These are phyloP conservation scores for Calameuta filiformis DNA, from an alignment of 2,888 invertebrate genomes.

Conservation along the genomic window DNA sequence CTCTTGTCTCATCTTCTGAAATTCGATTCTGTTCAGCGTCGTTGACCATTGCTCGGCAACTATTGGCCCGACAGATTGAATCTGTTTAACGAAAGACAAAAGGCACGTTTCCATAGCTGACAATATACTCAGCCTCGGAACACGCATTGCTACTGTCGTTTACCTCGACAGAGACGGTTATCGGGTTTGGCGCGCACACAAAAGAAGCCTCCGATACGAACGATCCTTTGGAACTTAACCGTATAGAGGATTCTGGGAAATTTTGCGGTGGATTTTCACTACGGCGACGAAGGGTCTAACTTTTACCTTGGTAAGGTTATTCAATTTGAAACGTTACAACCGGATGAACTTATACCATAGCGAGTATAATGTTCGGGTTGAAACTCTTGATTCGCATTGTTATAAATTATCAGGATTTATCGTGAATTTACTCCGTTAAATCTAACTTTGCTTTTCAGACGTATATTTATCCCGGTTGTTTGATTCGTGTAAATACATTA, in stretches of 20 bases:
- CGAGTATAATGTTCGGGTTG: not conserved
- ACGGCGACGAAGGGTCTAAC: not conserved
- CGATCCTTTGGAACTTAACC: not conserved
- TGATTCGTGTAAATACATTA: not conserved
- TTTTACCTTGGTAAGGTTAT: not conserved
- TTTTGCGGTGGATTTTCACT: not conserved
- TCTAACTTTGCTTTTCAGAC: not conserved
- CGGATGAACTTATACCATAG: not conserved
- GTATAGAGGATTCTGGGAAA: not conserved
- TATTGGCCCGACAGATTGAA: not conserved
- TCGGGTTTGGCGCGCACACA: not conserved
- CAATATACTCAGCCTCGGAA: not conserved
- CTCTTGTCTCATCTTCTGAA: no score
- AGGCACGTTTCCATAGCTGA: not conserved
- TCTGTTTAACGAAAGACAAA: not conserved
- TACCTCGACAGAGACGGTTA: not conserved
- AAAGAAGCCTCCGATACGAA: not conserved
- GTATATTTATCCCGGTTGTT: not conserved
- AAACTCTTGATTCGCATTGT: not conserved
- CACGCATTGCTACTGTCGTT: not conserved
- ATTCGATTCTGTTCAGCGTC: no score
- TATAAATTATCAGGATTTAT: no score
- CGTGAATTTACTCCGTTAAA: not conserved
- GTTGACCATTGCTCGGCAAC: no score
- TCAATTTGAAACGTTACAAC: not conserved